These are phyloP conservation scores for Glomeris maerens DNA, from an alignment of 1,140 invertebrate genomes.

Conservation along the genomic window DNA sequence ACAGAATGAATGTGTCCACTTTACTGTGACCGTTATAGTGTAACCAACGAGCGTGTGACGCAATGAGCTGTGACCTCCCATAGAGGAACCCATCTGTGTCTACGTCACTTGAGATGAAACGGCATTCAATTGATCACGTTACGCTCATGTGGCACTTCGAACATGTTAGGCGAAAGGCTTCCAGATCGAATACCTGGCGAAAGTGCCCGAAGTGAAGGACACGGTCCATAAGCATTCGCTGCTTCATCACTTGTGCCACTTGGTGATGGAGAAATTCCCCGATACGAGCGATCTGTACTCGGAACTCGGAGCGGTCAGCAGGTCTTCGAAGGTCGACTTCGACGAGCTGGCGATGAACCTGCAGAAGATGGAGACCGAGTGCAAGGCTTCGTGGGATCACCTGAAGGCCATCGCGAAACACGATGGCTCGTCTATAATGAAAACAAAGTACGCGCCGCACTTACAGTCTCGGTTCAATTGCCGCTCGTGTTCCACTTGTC, in stretches of 20 bases:
- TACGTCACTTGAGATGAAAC: no score
- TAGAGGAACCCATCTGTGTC: no score
- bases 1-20: no score
- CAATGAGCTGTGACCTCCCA: no score
- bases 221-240: conserved; percentile 97
- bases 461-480: neutral
- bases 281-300: conserved; percentile 93
- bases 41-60: no score
- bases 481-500: neutral
- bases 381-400: conserved; percentile 95
- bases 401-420: conserved; percentile 91
- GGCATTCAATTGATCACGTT: no score
- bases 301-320: conserved; percentile 83
- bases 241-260: conserved; percentile 90
- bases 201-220: conserved; percentile 98
- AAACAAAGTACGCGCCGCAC: conserved; percentile 51
- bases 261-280: conserved; percentile 91
- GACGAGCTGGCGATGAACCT: conserved; percentile 75
- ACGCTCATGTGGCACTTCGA: no score
- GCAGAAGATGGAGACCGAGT: conserved; percentile 77
- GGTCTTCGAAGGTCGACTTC: conserved; percentile 81
- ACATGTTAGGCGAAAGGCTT: conserved; percentile 89
- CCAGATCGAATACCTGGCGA: conserved; percentile 91
- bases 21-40: no score
- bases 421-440: conserved; percentile 68